Conservation (phyloP, 1,140 invertebrate species). For the Tetramorium simillimum region DNA sequence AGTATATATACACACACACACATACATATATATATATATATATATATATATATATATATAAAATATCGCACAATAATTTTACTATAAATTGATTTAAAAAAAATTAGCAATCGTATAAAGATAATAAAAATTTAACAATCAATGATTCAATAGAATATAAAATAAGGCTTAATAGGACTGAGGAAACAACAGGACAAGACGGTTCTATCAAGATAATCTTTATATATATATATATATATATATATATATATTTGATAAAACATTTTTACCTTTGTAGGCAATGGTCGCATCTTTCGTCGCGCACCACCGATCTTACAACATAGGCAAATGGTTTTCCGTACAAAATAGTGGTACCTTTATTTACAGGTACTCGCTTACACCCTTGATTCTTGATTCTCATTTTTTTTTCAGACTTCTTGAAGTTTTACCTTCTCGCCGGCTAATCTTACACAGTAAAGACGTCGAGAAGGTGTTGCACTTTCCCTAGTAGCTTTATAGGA, state of each 20-base stretch:
- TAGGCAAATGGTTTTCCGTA: constrained; percentile 87
- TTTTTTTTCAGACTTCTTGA: constrained; percentile 1
- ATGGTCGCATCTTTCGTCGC: constrained; percentile 86
- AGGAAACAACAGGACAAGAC: constrained; percentile 8
- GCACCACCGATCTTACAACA: constrained; percentile 85
- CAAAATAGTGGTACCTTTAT: constrained; percentile 83
- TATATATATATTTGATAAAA: constrained; percentile 10
- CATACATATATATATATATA: no score
- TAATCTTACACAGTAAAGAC: not conserved
- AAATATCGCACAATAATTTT: constrained; percentile 18
- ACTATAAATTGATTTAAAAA: not conserved
- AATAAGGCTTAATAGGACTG: constrained; percentile 4
- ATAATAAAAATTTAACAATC: constrained; percentile 8
- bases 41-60: not conserved
- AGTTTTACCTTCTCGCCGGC: not conserved
- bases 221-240: constrained; percentile 20
- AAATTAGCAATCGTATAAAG: not conserved
- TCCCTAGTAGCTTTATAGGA: constrained; percentile 19
- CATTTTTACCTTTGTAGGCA: constrained; percentile 86
- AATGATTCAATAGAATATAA: not conserved
- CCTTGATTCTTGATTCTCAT: constrained; percentile 57
- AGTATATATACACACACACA: no score
- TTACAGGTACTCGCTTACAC: constrained; percentile 54
- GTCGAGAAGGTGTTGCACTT: constrained; percentile 21
- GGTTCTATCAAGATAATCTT: constrained; percentile 48